Percentiles rank a stretch among this genome's conserved stretches.
Evolutionary conservation across 2,888 invertebrate species (phyloP).

Genomic region (Eudasyphora cyanicolor): DNA sequence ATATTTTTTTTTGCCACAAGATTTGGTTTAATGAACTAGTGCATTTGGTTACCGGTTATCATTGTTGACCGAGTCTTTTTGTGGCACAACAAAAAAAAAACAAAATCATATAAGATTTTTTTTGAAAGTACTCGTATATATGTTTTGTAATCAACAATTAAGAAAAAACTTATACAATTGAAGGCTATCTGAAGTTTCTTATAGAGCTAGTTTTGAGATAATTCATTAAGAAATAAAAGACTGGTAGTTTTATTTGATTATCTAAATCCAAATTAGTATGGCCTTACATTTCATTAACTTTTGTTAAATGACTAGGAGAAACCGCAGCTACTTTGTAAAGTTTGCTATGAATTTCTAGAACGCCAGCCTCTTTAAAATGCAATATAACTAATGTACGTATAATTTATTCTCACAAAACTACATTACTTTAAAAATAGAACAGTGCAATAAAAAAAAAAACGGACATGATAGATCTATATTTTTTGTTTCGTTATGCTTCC

Average conservation of each 20-base stretch:
- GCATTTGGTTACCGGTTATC: too few relatives aligned
- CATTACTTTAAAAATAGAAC: too few relatives aligned
- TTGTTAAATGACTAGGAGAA: too few relatives aligned
- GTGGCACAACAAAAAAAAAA: background rate
- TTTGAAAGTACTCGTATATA: background rate
- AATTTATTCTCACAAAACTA: too few relatives aligned
- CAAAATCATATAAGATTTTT: background rate
- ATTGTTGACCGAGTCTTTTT: background rate
- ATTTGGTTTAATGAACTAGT: conserved; percentile 14
- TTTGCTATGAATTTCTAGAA: too few relatives aligned
- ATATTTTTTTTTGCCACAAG: too few relatives aligned
- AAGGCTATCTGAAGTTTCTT: background rate
- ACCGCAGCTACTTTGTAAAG: too few relatives aligned
- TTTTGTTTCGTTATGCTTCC: too few relatives aligned
- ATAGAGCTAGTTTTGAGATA: background rate
- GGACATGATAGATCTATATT: too few relatives aligned
- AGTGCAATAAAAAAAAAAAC: too few relatives aligned
- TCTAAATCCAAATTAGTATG: background rate
- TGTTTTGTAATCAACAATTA: conserved; percentile 2
- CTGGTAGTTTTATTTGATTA: background rate
- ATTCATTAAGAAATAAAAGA: background rate
- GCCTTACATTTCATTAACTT: background rate
- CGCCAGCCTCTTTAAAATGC: too few relatives aligned
- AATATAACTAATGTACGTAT: too few relatives aligned
- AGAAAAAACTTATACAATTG: background rate